These are phyloP conservation scores for Paracanthobrama guichenoti DNA, from an alignment of 2,113 vertebrate species.

Conservation along the genomic window DNA sequence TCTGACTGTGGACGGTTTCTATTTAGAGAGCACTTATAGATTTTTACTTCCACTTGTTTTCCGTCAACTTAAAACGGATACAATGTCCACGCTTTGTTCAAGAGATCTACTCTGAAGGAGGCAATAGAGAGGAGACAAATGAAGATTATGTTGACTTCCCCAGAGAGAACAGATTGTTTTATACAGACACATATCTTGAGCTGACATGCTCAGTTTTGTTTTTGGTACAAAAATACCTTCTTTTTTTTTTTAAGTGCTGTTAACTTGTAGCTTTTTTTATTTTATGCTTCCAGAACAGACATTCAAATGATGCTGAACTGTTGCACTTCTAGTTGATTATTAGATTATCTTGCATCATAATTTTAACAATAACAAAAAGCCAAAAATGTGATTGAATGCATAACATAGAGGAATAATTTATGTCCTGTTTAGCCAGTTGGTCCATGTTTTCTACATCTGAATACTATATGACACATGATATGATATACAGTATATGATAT, in stretches of 20 bases:
- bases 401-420: not conserved
- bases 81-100: constrained; percentile 73
- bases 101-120: constrained; percentile 40
- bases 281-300: not conserved
- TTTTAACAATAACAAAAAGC: not conserved
- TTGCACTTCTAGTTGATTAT: not conserved
- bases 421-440: not conserved
- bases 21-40: constrained; percentile 80
- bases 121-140: constrained; percentile 57
- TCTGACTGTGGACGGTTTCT: constrained; percentile 88
- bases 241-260: not conserved
- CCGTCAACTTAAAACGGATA: constrained; percentile 69
- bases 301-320: not conserved
- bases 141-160: constrained; percentile 59
- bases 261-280: not conserved
- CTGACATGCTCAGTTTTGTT: constrained; percentile 39
- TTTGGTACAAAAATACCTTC: constrained; percentile 59
- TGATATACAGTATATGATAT: no score
- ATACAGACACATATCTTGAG: constrained; percentile 53
- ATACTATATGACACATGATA: no score
- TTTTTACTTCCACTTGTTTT: constrained; percentile 72
- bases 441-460: not conserved
- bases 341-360: not conserved
- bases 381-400: not conserved
- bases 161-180: constrained; percentile 60